Conservation (phyloP, 1,140 invertebrate genomes). For the Subanguina moxae region DNA sequence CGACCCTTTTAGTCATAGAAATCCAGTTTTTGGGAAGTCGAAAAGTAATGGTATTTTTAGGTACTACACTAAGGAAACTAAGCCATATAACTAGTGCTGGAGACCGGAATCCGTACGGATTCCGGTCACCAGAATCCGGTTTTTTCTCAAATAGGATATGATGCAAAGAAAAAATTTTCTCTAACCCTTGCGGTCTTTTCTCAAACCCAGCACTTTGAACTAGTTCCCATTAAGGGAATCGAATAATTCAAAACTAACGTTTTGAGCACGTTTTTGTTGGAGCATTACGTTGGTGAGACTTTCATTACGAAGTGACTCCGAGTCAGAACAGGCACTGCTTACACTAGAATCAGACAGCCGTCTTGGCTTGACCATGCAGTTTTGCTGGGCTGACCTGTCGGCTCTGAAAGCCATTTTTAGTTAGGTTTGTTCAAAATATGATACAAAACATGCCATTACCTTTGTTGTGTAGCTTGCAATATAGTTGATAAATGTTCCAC, state of each 20-base stretch:
- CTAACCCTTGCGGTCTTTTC: too few species aligned
- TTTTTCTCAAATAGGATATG: too few species aligned
- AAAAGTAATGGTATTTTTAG: too few species aligned
- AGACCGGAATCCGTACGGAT: too few species aligned
- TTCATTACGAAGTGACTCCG: slow-evolving; percentile 16
- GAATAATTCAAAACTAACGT: background rate
- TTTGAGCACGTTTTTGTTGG: slow-evolving; percentile 11
- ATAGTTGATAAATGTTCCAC: slow-evolving; percentile 52
- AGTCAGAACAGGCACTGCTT: slow-evolving; percentile 42
- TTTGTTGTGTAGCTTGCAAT: slow-evolving; percentile 50
- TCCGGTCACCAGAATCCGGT: too few species aligned
- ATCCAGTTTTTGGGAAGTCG: too few species aligned
- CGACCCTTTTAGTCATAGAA: too few species aligned
- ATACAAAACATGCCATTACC: slow-evolving; percentile 26
- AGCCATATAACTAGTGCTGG: too few species aligned
- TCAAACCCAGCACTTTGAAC: background rate
- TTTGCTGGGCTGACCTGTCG: slow-evolving; percentile 1
- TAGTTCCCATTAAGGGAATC: background rate
- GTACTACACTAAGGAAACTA: too few species aligned
- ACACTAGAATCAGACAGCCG: slow-evolving; percentile 48
- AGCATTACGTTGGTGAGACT: slow-evolving; percentile 7
- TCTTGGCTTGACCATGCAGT: slow-evolving; percentile 43
- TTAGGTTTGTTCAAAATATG: too few species aligned
- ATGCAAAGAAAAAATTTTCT: too few species aligned
- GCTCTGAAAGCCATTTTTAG: too few species aligned